Evolutionary conservation across 2,888 invertebrate species (phyloP).

Genomic region (Lithophane socia): DNA sequence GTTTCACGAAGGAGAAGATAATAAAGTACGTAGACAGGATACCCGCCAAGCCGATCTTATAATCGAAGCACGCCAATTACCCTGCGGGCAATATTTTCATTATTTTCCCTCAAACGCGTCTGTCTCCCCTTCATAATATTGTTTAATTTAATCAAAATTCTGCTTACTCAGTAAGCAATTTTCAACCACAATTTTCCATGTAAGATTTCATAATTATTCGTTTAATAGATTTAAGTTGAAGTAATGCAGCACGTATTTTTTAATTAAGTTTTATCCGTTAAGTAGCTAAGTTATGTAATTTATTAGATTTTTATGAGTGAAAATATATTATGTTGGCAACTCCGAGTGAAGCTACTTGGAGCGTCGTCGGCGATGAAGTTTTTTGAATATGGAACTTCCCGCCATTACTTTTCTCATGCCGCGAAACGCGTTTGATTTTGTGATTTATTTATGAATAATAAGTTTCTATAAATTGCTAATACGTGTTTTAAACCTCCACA

Average conservation of each 20-base stretch:
- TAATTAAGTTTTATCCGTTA: constrained; percentile 38
- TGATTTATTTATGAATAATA: too few relatives aligned
- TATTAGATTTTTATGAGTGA: not conserved
- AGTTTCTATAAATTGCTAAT: too few relatives aligned
- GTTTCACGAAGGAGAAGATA: constrained; percentile 29
- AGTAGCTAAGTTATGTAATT: constrained; percentile 10
- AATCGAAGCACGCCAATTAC: constrained; percentile 74
- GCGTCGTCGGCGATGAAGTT: too few relatives aligned
- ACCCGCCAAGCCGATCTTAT: constrained; percentile 63
- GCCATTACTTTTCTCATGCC: too few relatives aligned
- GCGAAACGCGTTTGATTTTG: too few relatives aligned
- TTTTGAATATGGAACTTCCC: too few relatives aligned
- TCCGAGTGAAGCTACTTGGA: too few relatives aligned
- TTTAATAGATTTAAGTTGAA: constrained; percentile 68
- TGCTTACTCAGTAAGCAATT: constrained; percentile 80
- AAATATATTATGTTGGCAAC: too few relatives aligned
- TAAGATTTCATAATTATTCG: constrained; percentile 82
- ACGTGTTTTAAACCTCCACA: too few relatives aligned
- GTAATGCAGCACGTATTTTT: constrained; percentile 61
- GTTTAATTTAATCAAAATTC: constrained; percentile 87
- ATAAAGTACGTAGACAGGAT: constrained; percentile 34
- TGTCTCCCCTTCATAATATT: constrained; percentile 85
- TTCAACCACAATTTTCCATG: constrained; percentile 79
- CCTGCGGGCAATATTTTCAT: constrained; percentile 84
- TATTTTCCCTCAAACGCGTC: constrained; percentile 82